phyloP scores from a whole-genome alignment of 1,140 invertebrate genomes.

The Aplysia californica region DNA sequence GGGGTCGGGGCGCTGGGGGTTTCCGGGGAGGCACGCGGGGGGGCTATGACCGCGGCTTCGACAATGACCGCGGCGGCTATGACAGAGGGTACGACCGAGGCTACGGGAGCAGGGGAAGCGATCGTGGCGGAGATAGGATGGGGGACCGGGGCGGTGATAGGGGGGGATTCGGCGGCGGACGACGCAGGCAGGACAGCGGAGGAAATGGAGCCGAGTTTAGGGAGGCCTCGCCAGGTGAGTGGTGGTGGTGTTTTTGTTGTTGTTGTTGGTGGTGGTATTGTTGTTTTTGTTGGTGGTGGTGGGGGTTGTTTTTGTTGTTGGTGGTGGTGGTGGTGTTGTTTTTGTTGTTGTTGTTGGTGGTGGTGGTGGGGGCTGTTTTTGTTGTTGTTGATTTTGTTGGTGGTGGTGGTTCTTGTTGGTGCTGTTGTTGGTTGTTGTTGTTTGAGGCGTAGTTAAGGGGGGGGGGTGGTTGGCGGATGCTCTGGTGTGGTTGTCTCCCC shows the following conservation, averaged over 20 bases:
- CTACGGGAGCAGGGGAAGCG: constrained; percentile 29
- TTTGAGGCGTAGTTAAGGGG: no score
- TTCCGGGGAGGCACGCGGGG: constrained; percentile 57
- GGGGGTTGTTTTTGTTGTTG: no score
- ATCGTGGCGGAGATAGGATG: constrained; percentile 23
- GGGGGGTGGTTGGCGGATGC: no score
- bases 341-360: no score
- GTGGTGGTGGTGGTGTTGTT: no score
- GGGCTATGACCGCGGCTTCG: constrained; percentile 41
- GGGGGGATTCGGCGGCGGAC: constrained; percentile 22
- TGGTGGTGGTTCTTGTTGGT: no score
- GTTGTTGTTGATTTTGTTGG: no score
- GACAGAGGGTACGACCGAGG: constrained; percentile 32
- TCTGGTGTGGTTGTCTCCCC: no score
- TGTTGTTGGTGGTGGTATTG: no score
- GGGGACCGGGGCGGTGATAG: constrained; percentile 30
- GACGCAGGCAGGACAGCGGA: constrained; percentile 32
- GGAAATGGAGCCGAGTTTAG: constrained; percentile 38
- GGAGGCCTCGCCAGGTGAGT: constrained; percentile 52
- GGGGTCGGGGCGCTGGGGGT: constrained; percentile 19
- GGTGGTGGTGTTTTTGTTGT: no score
- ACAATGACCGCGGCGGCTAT: constrained; percentile 35
- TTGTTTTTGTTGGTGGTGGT: no score
- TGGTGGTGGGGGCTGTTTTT: not conserved
- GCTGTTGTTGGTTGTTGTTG: no score